These are phyloP conservation scores for Mus minutoides DNA, from an alignment of 2,797 vertebrate species.

Conservation along the genomic window DNA sequence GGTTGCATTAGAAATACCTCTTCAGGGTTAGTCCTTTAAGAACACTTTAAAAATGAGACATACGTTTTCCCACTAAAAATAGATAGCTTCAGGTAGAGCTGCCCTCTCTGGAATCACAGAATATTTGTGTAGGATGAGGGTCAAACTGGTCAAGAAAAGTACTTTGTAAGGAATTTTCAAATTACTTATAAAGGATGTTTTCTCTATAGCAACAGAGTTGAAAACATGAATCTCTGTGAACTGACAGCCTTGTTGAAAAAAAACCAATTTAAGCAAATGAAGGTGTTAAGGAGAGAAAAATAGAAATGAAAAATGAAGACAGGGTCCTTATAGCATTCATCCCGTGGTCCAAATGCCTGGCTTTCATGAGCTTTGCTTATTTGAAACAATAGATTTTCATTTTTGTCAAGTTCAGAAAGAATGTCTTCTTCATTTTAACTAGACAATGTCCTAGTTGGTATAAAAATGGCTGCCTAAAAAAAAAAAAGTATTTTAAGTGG, in stretches of 20 bases:
- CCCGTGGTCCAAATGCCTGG: not conserved
- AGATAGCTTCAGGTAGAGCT: not conserved
- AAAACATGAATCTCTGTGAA: not conserved
- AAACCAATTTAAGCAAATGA: not conserved
- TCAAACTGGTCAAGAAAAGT: not conserved
- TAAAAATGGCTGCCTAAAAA: not conserved
- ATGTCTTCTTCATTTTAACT: constrained; percentile 17
- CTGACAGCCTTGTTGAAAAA: not conserved
- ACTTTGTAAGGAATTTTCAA: constrained; percentile 42
- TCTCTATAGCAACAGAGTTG: not conserved
- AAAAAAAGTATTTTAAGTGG: not conserved
- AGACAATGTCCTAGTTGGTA: not conserved
- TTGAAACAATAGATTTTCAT: not conserved
- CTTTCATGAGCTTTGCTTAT: not conserved
- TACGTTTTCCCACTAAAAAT: not conserved
- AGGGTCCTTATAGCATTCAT: not conserved
- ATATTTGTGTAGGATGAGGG: not conserved
- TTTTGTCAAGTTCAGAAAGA: not conserved
- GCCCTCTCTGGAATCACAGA: not conserved
- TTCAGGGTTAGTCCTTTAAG: not conserved
- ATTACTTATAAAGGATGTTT: not conserved
- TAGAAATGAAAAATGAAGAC: not conserved
- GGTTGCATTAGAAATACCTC: not conserved
- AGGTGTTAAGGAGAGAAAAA: not conserved
- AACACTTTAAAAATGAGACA: not conserved